Conservation (phyloP, 1,140 invertebrate species). For the Drosophila lacteicornis region DNA sequence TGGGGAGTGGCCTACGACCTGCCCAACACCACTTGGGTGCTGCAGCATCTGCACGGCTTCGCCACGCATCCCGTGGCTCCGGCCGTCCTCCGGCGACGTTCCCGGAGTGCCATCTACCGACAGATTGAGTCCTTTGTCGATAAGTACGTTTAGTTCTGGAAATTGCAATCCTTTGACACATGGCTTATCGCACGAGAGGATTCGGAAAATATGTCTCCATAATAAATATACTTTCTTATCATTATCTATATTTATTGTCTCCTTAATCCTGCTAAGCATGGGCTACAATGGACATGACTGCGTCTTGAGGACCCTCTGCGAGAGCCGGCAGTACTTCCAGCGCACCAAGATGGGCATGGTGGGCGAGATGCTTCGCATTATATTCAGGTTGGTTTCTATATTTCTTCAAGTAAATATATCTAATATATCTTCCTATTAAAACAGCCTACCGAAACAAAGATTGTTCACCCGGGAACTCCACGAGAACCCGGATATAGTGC, state of each 20-base stretch:
- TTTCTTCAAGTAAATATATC: not conserved
- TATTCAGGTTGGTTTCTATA: conserved; percentile 66
- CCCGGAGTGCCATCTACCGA: conserved; percentile 86
- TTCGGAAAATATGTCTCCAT: not conserved
- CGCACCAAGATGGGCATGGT: conserved; percentile 86
- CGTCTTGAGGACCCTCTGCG: conserved; percentile 90
- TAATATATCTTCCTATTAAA: conserved; percentile 9
- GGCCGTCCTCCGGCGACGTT: conserved; percentile 86
- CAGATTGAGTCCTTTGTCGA: conserved; percentile 86
- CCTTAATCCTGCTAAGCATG: conserved; percentile 55
- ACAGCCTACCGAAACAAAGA: conserved; percentile 88
- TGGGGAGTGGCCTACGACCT: conserved; percentile 92
- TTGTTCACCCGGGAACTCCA: conserved; percentile 88
- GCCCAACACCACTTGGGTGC: conserved; percentile 88
- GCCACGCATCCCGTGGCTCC: conserved; percentile 82
- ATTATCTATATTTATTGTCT: conserved; percentile 81
- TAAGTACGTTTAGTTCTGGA: conserved; percentile 86
- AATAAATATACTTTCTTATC: not conserved
- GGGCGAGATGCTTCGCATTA: conserved; percentile 72
- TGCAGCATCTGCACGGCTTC: conserved; percentile 85
- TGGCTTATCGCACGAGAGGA: not conserved
- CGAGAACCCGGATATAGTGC: conserved; percentile 87
- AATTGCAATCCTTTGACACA: too few species aligned
- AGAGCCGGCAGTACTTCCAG: conserved; percentile 88
- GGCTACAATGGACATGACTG: conserved; percentile 88